Evolutionary conservation across 1,140 invertebrate species (phyloP).

Genomic region (Coenobita brevimanus): DNA sequence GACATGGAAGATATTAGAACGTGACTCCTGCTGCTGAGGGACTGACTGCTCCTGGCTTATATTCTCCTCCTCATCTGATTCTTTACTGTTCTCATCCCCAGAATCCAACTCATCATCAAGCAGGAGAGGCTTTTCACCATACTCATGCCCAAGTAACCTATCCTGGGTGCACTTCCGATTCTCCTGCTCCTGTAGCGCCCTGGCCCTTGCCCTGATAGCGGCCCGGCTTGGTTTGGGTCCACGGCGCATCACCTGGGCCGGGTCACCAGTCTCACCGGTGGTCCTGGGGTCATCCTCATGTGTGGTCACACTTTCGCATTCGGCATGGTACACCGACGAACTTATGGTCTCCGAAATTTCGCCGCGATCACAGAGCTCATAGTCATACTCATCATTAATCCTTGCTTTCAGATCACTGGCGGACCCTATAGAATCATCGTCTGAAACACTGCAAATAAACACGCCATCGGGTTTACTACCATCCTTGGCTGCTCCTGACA

Average conservation of each 20-base stretch:
- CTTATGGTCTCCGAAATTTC: conserved; percentile 81
- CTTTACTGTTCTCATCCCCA: conserved; percentile 75
- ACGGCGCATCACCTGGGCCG: conserved; percentile 33
- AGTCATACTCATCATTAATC: conserved; percentile 77
- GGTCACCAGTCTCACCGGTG: conserved; percentile 59
- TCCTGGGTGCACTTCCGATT: conserved; percentile 70
- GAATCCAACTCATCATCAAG: conserved; percentile 86
- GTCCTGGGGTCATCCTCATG: conserved; percentile 77
- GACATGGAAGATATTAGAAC: conserved; percentile 23
- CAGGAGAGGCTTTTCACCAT: conserved; percentile 84
- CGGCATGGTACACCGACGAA: conserved; percentile 82
- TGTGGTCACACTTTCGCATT: conserved; percentile 81
- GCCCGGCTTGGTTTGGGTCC: conserved; percentile 62
- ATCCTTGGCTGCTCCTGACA: conserved; percentile 23
- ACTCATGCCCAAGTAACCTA: conserved; percentile 83
- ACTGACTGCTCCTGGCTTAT: background rate
- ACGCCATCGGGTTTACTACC: conserved; percentile 70
- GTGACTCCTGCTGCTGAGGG: conserved; percentile 23
- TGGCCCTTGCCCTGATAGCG: conserved; percentile 69
- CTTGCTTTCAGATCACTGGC: conserved; percentile 81
- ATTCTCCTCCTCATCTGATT: conserved; percentile 71
- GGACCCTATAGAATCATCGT: conserved; percentile 83
- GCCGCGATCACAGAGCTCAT: conserved; percentile 72
- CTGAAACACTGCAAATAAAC: conserved; percentile 74
- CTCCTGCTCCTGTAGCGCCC: conserved; percentile 73